These are phyloP conservation scores for Hephaestus fuliginosus DNA, from an alignment of 2,797 vertebrate genomes.

Conservation along the genomic window DNA sequence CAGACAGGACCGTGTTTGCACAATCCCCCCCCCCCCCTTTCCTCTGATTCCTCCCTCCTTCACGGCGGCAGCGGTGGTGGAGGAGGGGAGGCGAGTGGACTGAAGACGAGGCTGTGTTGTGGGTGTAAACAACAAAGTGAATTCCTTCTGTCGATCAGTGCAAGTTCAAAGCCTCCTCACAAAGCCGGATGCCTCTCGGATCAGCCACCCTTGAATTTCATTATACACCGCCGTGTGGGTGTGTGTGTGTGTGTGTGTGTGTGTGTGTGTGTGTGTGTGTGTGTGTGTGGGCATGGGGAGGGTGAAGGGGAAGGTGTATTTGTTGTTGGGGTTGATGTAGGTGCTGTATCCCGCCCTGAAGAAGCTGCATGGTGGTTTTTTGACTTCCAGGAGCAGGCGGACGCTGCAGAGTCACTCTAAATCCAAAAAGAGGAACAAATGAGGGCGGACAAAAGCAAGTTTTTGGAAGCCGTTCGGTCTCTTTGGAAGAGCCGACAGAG, in stretches of 20 bases:
- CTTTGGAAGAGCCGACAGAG: conserved; percentile 46
- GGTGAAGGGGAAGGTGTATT: neutral
- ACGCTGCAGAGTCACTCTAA: conserved; percentile 45
- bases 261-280: conserved; percentile 13
- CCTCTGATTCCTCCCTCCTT: neutral
- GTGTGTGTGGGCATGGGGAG: neutral
- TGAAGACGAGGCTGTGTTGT: conserved; percentile 28
- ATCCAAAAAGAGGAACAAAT: conserved; percentile 58
- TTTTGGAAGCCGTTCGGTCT: conserved; percentile 64
- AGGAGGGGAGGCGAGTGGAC: neutral
- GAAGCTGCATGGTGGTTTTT: conserved; percentile 20
- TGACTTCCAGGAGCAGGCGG: conserved; percentile 40
- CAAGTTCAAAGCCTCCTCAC: conserved; percentile 62
- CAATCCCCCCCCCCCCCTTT: neutral
- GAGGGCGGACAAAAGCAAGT: conserved; percentile 51
- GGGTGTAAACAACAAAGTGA: conserved; percentile 68
- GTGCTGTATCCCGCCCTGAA: conserved; percentile 15
- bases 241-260: neutral
- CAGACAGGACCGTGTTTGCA: conserved; percentile 19
- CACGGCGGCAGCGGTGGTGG: neutral
- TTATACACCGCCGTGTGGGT: conserved; percentile 26
- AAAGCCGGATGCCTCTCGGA: conserved; percentile 42
- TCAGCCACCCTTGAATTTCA: conserved; percentile 56
- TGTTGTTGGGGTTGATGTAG: neutral
- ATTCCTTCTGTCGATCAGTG: conserved; percentile 59